Evolutionary conservation across 2,888 invertebrate species (phyloP).

Genomic region (Diabrotica balteata): DNA sequence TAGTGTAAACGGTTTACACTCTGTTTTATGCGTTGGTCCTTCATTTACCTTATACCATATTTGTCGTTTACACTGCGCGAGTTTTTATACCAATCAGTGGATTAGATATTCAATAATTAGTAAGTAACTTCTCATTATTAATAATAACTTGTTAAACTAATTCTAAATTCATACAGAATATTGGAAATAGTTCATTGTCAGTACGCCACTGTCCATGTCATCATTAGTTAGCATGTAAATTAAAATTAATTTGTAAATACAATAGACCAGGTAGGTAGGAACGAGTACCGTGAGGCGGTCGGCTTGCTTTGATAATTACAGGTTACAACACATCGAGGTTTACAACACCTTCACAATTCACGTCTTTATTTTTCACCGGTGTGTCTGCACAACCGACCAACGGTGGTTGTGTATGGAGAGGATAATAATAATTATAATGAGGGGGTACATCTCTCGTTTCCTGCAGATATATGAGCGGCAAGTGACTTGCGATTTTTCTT

Average conservation of each 20-base stretch:
- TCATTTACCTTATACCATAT: too few species aligned
- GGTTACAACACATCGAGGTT: slow-evolving; percentile 37
- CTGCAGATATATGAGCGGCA: slow-evolving; percentile 44
- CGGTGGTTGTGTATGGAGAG: slow-evolving; percentile 22
- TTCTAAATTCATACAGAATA: too few species aligned
- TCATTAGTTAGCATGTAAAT: slow-evolving; percentile 26
- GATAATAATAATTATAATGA: slow-evolving; percentile 37
- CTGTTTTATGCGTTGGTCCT: too few species aligned
- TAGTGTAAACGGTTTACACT: too few species aligned
- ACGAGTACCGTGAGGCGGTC: slow-evolving; percentile 36
- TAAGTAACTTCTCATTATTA: too few species aligned
- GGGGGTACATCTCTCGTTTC: slow-evolving; percentile 45
- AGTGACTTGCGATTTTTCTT: slow-evolving; percentile 42
- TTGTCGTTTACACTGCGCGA: too few species aligned
- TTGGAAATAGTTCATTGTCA: too few species aligned
- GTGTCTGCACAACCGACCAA: slow-evolving; percentile 33
- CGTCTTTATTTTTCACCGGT: slow-evolving; percentile 27
- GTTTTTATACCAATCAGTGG: too few species aligned
- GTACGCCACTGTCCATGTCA: slow-evolving; percentile 18
- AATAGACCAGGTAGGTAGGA: slow-evolving; percentile 36
- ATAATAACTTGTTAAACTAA: too few species aligned
- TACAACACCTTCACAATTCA: slow-evolving; percentile 39
- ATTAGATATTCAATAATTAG: too few species aligned
- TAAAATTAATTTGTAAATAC: slow-evolving; percentile 34
- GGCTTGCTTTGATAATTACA: slow-evolving; percentile 44